These are phyloP conservation scores for Caenorhabditis wallacei DNA, from an alignment of 2,888 invertebrate genomes.

Conservation along the genomic window DNA sequence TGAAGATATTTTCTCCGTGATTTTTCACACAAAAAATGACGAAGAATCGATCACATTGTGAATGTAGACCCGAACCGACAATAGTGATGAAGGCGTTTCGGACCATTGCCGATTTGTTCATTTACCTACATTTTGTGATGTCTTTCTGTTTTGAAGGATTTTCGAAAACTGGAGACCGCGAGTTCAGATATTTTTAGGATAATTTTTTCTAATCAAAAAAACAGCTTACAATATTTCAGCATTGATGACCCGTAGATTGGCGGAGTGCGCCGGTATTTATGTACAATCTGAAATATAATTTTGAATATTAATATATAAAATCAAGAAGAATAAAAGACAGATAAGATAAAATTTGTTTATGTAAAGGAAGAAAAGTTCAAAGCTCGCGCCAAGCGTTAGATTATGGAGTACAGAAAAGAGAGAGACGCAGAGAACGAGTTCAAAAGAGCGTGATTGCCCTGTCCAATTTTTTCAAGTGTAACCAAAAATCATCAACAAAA, in stretches of 20 bases:
- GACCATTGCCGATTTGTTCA: conserved; percentile 62
- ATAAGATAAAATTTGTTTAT: not conserved
- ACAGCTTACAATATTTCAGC: conserved; percentile 40
- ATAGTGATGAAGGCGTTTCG: conserved; percentile 52
- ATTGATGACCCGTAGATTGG: conserved; percentile 44
- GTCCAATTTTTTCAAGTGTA: conserved; percentile 2
- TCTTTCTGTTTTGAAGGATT: conserved; percentile 1
- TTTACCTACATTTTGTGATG: conserved; percentile 63
- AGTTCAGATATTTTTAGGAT: not conserved
- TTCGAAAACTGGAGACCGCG: conserved; percentile 25
- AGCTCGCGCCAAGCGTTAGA: conserved; percentile 9
- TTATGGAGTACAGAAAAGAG: conserved; percentile 7
- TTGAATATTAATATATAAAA: not conserved
- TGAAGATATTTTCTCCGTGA: not conserved
- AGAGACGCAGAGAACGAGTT: conserved; percentile 37
- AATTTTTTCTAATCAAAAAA: not conserved
- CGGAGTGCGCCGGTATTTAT: conserved; percentile 33
- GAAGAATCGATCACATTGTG: conserved; percentile 19
- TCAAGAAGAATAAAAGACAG: not conserved
- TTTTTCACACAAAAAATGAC: conserved; percentile 39
- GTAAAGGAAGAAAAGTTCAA: not conserved
- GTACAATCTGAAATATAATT: conserved; percentile 63
- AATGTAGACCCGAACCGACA: conserved; percentile 29
- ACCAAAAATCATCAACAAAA: conserved; percentile 30
- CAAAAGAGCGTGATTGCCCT: conserved; percentile 24